Base-by-base conservation (phyloP, 2,888 invertebrate genomes). In the Perizoma flavofasciatum region DNA sequence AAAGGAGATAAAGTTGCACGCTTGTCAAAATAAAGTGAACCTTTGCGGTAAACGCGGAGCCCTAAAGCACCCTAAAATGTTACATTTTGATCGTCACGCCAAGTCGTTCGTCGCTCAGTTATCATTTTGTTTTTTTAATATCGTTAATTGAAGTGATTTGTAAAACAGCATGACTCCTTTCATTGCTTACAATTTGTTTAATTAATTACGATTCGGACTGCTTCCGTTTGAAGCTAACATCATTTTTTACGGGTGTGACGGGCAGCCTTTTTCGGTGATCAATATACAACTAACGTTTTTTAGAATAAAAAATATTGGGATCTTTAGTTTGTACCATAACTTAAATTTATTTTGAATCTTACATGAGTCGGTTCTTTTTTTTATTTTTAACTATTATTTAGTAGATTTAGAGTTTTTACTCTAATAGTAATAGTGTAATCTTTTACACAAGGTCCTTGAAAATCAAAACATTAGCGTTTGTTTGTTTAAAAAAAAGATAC, bases 91-190 rank as follows among this genome's bases (percentile, higher is more conserved):
- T 76, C 82, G 85, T 83, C 88, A 86, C 85, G 86, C 56, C 49
- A 49, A 35, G 40, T 53, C 48, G 69, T 74, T 77, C 73, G 75
- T 71, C 72, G 60, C 71, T 73, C 82, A 74, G 86, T 86, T 86
- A 89, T 88, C 84, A 85, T 84, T 80, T n/a, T n/a, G n/a, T n/a
- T 90, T 91, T 90, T 91, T 92, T 91, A 89, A 92, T 91, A 89
- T 89, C 80, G 88, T 89, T 92, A 91, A 92, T 91, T 92, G 91
- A 88, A 90, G 89, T 89, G 90, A 92, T 92, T 92, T 92, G 92
- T 92, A 89, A 90, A 91, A 90, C 92, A 92, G 92, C 92, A 86
- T 83, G 91, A 89, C 88, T 89, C 88, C 90, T 91, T 92, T 92
- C 92, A 85, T 88, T 89, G 90, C 91, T 87, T 87, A 90, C 90